Evolutionary conservation across 2,797 vertebrate genomes (phyloP).

Genomic region (Propithecus deckenii): DNA sequence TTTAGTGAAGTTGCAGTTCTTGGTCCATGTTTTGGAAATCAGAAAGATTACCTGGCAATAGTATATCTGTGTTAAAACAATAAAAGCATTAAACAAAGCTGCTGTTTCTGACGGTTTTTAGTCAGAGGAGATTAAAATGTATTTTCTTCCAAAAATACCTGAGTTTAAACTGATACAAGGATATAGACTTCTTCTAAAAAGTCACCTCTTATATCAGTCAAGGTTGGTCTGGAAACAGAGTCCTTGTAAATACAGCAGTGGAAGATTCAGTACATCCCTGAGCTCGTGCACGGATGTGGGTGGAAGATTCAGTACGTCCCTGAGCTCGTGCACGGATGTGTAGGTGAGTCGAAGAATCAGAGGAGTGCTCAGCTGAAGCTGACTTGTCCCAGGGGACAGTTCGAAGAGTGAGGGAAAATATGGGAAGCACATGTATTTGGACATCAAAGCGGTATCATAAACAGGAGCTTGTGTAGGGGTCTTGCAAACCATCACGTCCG

Average conservation of each 20-base stretch:
- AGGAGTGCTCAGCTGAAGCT: rapidly evolving
- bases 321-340: too few species aligned
- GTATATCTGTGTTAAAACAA: slow-evolving; percentile 11
- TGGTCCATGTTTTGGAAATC: neutral
- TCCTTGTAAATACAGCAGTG: rapidly evolving
- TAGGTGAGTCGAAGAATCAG: rapidly evolving
- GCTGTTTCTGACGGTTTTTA: neutral
- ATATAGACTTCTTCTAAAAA: neutral
- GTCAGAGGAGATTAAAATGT: neutral
- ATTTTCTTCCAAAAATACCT: neutral
- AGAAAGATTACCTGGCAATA: neutral
- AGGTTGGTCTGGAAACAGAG: neutral
- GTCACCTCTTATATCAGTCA: too few species aligned
- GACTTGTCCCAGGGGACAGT: rapidly evolving
- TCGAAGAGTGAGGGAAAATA: neutral
- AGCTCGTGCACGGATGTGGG: too few species aligned
- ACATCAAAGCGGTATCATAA: rapidly evolving
- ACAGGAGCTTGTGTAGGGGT: neutral
- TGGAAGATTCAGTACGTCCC: too few species aligned
- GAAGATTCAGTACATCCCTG: rapidly evolving
- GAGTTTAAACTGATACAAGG: neutral
- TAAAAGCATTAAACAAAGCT: slow-evolving; percentile 49
- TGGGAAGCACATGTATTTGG: rapidly evolving
- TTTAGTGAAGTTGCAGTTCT: neutral
- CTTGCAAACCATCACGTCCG: rapidly evolving